A percentile compares a stretch with the other conserved stretches of the same genome.
These are phyloP conservation scores for Morus bassanus DNA, from an alignment of 2,797 vertebrate species.

Conservation along the genomic window DNA sequence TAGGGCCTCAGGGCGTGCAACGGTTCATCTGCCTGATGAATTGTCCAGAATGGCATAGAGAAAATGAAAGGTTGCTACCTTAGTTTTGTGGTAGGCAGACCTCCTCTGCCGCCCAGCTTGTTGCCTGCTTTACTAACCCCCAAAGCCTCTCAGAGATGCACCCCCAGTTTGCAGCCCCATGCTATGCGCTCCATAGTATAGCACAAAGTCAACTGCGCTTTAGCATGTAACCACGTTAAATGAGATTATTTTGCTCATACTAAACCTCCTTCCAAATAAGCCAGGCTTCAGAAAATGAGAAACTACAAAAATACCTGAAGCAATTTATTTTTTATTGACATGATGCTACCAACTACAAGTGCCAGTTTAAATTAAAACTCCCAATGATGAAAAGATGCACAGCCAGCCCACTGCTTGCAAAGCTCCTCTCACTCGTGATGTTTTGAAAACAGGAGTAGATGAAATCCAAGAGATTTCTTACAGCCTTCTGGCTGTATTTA, in stretches of 20 bases:
- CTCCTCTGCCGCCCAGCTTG: neutral
- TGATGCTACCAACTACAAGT: constrained; percentile 23
- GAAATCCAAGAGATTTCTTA: constrained; percentile 38
- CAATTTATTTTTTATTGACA: constrained; percentile 33
- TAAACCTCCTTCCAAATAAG: neutral
- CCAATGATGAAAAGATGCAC: constrained; percentile 40
- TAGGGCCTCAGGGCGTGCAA: neutral
- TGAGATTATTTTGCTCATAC: constrained; percentile 2
- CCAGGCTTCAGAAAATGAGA: constrained; percentile 9
- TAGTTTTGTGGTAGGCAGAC: neutral
- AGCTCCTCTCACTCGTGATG: neutral
- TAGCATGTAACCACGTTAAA: constrained; percentile 6
- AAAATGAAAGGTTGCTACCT: neutral
- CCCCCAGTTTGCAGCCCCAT: neutral
- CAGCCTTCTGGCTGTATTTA: constrained; percentile 15
- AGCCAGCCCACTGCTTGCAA: neutral
- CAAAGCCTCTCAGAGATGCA: neutral
- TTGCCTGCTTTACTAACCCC: neutral
- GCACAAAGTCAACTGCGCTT: neutral
- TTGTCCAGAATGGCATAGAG: neutral
- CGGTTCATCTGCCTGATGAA: fast-evolving
- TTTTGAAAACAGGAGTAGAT: constrained; percentile 20
- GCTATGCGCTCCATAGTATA: neutral
- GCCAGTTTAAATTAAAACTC: constrained; percentile 49
- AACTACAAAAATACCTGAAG: constrained; percentile 45